Evolutionary conservation across 2,797 vertebrate genomes (phyloP).

Genomic region (Hapalemur alaotrensis): DNA sequence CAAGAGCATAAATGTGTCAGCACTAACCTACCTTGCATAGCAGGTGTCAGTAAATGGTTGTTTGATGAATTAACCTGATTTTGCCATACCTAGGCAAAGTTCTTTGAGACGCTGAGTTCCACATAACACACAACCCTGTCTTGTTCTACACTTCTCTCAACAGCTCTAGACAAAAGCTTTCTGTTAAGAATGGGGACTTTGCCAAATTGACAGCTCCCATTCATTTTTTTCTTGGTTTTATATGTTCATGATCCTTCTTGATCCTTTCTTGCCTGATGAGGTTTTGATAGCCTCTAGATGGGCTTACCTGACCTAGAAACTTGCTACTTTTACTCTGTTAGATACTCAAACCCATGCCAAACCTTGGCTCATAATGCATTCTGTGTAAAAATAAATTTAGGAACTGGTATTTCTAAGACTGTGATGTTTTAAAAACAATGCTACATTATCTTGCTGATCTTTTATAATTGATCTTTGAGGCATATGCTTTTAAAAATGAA

Average conservation of each 20-base stretch:
- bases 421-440: not conserved
- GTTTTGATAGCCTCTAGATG: not conserved
- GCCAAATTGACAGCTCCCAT: not conserved
- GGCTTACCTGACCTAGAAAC: not conserved
- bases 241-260: not conserved
- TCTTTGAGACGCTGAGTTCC: not conserved
- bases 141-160: not conserved
- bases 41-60: not conserved
- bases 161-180: not conserved
- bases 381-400: not conserved
- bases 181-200: not conserved
- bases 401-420: not conserved
- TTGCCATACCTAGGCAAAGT: not conserved
- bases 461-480: not conserved
- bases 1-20: not conserved
- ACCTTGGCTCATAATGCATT: not conserved
- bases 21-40: not conserved
- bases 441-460: no score
- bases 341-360: not conserved
- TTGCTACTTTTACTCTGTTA: not conserved
- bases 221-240: not conserved
- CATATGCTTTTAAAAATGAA: not conserved
- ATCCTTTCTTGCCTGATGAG: not conserved
- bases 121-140: not conserved
- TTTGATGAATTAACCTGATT: not conserved